A percentile compares a stretch with the other conserved stretches of the same genome.
Conservation (phyloP, 2,888 invertebrate genomes). For the Himalopsyche anomala region DNA sequence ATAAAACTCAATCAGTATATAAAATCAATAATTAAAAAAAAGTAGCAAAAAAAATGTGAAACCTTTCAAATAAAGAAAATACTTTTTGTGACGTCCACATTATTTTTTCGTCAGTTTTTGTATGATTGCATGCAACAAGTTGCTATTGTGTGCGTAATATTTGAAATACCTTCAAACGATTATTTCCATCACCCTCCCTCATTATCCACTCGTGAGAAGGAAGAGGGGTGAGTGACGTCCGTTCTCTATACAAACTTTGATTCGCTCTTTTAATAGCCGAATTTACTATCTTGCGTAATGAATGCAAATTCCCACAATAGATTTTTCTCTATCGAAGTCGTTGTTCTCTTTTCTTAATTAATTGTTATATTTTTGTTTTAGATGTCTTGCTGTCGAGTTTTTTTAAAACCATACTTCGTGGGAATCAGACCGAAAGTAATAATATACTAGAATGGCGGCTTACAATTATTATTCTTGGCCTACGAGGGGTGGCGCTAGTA, state of each 20-base stretch:
- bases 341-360: background rate
- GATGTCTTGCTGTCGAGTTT: background rate
- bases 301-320: conserved; percentile 15
- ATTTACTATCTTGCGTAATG: background rate
- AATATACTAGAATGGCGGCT: background rate
- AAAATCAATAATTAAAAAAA: too few relatives aligned
- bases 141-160: background rate
- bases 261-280: background rate
- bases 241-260: background rate
- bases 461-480: too few relatives aligned
- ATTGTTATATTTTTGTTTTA: background rate
- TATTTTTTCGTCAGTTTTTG: too few relatives aligned
- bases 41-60: too few relatives aligned
- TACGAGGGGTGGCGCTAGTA: too few relatives aligned
- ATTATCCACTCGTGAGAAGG: background rate
- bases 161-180: conserved; percentile 25
- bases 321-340: background rate
- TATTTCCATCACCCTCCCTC: conserved; percentile 38
- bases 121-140: conserved; percentile 9
- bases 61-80: too few relatives aligned
- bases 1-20: too few relatives aligned
- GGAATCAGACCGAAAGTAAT: conserved; percentile 5
- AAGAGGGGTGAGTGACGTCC: conserved; percentile 1
- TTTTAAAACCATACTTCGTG: background rate
- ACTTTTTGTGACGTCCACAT: too few relatives aligned